Conservation (phyloP, 2,888 invertebrate species). For the Venusia cambrica region DNA sequence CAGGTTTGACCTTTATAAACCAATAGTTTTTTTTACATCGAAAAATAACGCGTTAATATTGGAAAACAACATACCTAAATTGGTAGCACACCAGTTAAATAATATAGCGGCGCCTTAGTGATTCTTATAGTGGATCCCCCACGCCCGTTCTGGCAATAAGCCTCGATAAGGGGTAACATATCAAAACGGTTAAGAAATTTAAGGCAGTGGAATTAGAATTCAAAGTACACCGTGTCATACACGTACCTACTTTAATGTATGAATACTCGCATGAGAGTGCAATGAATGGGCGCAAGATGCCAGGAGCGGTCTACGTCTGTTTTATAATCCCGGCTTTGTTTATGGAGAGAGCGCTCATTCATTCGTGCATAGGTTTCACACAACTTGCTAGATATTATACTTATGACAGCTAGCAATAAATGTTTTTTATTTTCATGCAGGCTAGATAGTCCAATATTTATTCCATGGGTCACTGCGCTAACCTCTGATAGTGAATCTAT, state of each 20-base stretch:
- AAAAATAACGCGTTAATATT: conserved; percentile 26
- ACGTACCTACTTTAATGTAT: conserved; percentile 16
- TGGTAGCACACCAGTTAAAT: conserved; percentile 38
- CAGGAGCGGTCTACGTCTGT: conserved; percentile 19
- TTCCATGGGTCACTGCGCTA: too few relatives aligned
- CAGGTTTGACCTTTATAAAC: conserved; percentile 25
- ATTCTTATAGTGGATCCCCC: conserved; percentile 42
- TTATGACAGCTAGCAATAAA: too few relatives aligned
- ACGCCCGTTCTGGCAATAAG: conserved; percentile 45
- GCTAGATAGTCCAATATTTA: too few relatives aligned
- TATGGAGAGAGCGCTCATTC: conserved; percentile 33
- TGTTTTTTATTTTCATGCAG: too few relatives aligned
- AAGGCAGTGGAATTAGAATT: conserved; percentile 15
- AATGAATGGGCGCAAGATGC: conserved; percentile 32
- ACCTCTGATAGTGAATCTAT: too few relatives aligned
- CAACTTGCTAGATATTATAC: conserved; percentile 6
- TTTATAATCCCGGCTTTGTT: conserved; percentile 22
- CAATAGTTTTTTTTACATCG: conserved; percentile 22
- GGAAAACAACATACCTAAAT: conserved; percentile 45
- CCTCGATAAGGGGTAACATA: conserved; percentile 24
- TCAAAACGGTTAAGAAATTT: conserved; percentile 22
- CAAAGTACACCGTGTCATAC: too few relatives aligned
- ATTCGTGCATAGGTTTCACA: conserved; percentile 13
- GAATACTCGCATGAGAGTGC: conserved; percentile 24
- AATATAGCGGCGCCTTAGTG: conserved; percentile 34